These are phyloP conservation scores for Neotragus pygmaeus DNA, from an alignment of 2,113 vertebrate genomes.

Conservation along the genomic window DNA sequence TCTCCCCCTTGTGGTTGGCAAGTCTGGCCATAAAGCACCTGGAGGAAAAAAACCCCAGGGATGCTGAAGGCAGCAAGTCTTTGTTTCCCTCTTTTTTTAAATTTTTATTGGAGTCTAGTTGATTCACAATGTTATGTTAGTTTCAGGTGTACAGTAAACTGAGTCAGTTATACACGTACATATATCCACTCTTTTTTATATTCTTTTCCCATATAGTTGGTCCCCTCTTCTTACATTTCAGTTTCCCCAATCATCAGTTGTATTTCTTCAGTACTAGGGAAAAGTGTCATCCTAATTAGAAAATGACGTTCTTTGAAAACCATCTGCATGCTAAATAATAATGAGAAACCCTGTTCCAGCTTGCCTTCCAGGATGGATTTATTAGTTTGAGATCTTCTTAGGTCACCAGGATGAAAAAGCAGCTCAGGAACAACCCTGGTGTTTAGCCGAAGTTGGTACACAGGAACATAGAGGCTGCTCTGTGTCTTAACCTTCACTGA, in stretches of 20 bases:
- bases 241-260: not conserved
- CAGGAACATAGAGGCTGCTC: not conserved
- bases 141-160: not conserved
- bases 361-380: not conserved
- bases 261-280: not conserved
- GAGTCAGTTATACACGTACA: not conserved
- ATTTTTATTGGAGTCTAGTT: not conserved
- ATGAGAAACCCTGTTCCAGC: not conserved
- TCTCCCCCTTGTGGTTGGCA: not conserved
- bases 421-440: not conserved
- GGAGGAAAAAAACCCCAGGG: not conserved
- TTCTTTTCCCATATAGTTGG: not conserved
- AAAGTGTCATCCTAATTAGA: constrained; percentile 12
- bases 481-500: not conserved
- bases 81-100: not conserved
- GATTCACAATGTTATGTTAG: not conserved
- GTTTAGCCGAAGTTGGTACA: not conserved
- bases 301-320: not conserved
- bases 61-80: not conserved
- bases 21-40: not conserved
- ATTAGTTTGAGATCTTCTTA: not conserved
- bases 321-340: not conserved
- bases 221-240: not conserved
- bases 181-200: not conserved
- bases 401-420: not conserved